These are phyloP conservation scores for Stomatorhinus walkeri DNA, from an alignment of 2,797 vertebrate species.

Conservation along the genomic window DNA sequence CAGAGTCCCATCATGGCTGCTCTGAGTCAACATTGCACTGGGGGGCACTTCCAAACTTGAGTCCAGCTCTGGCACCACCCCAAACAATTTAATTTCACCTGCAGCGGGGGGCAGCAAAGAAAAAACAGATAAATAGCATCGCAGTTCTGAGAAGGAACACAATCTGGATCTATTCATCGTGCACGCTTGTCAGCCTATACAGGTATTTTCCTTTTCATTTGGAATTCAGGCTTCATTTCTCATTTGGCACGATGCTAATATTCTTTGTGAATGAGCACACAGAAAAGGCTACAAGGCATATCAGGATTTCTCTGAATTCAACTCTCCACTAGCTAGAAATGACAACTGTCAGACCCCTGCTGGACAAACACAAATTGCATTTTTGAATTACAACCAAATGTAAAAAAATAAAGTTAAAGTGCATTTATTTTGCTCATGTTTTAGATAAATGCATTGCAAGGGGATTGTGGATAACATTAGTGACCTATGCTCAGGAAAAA, in stretches of 20 bases:
- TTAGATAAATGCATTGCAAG: neutral
- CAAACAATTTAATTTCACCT: conserved; percentile 64
- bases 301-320: neutral
- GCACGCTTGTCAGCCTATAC: neutral
- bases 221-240: neutral
- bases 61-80: conserved; percentile 51
- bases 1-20: conserved; percentile 51
- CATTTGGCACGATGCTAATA: neutral
- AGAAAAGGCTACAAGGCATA: neutral
- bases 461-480: neutral
- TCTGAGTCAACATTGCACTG: conserved; percentile 41
- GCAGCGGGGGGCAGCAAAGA: conserved; percentile 7
- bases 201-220: neutral
- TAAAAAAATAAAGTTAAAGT: neutral
- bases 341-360: neutral
- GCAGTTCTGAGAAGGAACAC: neutral
- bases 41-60: conserved; percentile 50
- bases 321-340: neutral
- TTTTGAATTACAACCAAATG: neutral
- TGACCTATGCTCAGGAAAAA: neutral
- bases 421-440: neutral
- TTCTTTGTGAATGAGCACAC: neutral
- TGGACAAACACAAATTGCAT: neutral
- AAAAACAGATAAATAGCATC: neutral
- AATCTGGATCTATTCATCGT: neutral